These are phyloP conservation scores for Teinopalpus imperialis DNA, from an alignment of 2,888 invertebrate genomes.

Conservation along the genomic window DNA sequence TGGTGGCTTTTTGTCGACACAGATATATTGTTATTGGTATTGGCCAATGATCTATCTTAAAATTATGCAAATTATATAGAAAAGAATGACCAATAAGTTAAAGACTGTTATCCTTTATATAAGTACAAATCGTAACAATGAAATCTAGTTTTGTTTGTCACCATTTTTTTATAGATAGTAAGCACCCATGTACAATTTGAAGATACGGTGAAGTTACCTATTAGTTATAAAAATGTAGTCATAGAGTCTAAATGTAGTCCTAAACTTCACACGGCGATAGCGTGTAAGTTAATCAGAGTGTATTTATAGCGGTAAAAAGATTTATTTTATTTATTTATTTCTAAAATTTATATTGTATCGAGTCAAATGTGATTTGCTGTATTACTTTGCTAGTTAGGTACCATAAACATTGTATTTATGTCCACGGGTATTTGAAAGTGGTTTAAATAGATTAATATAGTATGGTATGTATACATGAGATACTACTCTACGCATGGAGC, in stretches of 20 bases:
- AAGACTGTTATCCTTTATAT: conserved; percentile 69
- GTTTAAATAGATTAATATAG: conserved; percentile 8
- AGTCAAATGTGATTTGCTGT: conserved; percentile 28
- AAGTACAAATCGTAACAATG: conserved; percentile 61
- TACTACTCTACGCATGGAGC: background rate
- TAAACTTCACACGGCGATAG: conserved; percentile 29
- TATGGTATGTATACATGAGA: conserved; percentile 5
- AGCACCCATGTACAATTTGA: conserved; percentile 46
- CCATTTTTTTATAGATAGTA: conserved; percentile 28
- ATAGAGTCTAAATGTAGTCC: conserved; percentile 22
- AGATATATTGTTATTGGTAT: no score
- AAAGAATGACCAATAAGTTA: conserved; percentile 67
- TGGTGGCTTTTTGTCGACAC: no score
- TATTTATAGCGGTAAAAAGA: conserved; percentile 60
- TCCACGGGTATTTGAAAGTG: background rate
- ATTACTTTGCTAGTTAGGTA: conserved; percentile 19
- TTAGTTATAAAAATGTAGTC: conserved; percentile 43
- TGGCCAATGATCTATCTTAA: no score
- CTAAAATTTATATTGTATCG: conserved; percentile 26
- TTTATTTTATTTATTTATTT: conserved; percentile 62
- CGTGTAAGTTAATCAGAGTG: conserved; percentile 50
- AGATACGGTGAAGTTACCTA: conserved; percentile 74
- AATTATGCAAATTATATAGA: conserved; percentile 13
- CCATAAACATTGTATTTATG: conserved; percentile 8
- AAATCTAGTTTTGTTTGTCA: conserved; percentile 23